Percentiles rank a stretch among this genome's conserved stretches.
These are phyloP conservation scores for Podiceps cristatus DNA, from an alignment of 2,113 vertebrate species.

Conservation along the genomic window DNA sequence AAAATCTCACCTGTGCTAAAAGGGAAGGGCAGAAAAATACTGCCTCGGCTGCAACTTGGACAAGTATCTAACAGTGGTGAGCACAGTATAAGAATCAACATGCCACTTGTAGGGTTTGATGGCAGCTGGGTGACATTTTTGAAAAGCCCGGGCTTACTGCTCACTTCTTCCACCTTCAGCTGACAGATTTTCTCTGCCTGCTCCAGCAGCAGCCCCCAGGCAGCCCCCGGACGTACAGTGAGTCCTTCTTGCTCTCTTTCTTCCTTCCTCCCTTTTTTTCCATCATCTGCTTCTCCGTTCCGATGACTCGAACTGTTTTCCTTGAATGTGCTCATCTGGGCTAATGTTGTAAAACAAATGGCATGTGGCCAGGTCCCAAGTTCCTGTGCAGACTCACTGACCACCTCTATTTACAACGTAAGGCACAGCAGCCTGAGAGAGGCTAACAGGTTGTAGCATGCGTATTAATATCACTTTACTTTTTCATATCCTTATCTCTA, in stretches of 20 bases:
- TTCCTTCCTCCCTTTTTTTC: not conserved
- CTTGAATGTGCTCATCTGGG: not conserved
- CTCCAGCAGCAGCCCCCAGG: not conserved
- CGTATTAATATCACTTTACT: not conserved
- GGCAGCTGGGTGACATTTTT: not conserved
- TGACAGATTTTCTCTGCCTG: not conserved
- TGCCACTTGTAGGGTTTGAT: not conserved
- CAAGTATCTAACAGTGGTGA: not conserved
- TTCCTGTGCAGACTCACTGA: not conserved
- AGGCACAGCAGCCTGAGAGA: not conserved
- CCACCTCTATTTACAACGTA: not conserved
- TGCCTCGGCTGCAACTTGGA: not conserved
- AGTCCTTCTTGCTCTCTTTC: accelerated
- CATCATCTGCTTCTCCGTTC: not conserved
- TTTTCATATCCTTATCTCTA: slow-evolving; percentile 43
- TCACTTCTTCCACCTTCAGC: not conserved
- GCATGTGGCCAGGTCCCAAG: not conserved
- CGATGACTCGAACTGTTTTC: not conserved
- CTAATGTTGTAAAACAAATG: not conserved
- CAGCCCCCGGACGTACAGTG: accelerated
- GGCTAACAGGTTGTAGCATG: not conserved
- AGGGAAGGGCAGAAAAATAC: not conserved
- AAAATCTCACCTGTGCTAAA: not conserved
- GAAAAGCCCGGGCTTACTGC: not conserved
- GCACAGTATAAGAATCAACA: not conserved